Evolutionary conservation across 2,113 vertebrate genomes (phyloP), one percentile per base, ranked within the genome.

Genomic region (Cisticola juncidis): DNA sequence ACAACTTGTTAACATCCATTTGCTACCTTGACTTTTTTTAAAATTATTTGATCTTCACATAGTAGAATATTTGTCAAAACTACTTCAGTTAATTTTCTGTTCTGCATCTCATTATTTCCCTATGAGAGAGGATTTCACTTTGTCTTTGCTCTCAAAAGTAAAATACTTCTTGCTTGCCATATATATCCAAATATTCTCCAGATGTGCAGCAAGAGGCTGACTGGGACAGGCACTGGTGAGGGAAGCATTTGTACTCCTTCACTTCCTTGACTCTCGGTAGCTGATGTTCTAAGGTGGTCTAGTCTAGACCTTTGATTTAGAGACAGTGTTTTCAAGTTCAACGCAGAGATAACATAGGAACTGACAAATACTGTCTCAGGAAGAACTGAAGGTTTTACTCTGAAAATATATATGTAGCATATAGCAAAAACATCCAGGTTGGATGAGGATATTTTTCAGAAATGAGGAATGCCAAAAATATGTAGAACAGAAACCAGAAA

Each of bases 171-270:
- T 56, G 14, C 26, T 81, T 84, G 60, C 73, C 18, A 28, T 16
- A 6, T 35, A 22, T 31, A 31, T 24, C 17, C 25, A 28, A 62
- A 64, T 44, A 60, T 14, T 83, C 20, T 87, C 33, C 50, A 54
- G 54, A 38, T 5, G 19, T 0, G 1, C 0, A 1, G n/a, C 17
- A 35, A 58, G 35, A 77, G 68, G 16, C 38, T 71, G 68, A 26
- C 0, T 38, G 51, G 33, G 44, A 38, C 40, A 56, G 45, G 24
- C 51, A 47, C 13, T 21, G 12, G 31, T 2, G 5, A 60, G 9
- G 50, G 24, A 80, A 70, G 35, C 11, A 11, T 47, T 73, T 62
- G 45, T 29, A 36, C 29, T 66, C 21, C 33, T 58, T 82, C 19
- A 3, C 33, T 65, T 86, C 24, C 64, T 70, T 73, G 14, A 18